Evolutionary conservation across 2,888 invertebrate genomes (phyloP), one percentile per base, ranked within the genome.

Genomic region (Oasisia sp.): DNA sequence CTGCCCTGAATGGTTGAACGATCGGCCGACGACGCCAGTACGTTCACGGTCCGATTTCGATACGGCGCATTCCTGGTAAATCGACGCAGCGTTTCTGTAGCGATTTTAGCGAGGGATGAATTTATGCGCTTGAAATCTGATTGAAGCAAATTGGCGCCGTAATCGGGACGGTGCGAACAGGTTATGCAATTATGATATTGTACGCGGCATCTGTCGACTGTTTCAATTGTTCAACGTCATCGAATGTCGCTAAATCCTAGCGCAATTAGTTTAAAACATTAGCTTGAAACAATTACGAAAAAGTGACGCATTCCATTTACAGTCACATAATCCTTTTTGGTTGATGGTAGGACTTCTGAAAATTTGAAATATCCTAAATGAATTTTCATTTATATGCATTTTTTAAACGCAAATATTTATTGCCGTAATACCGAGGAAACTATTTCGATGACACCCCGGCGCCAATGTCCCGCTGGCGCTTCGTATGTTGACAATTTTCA

Each of bases 131-230:
- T 74, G 74, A 74, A 74, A 74, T 27, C 19, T 74, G 74, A 74
- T 74, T 74, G 74, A 74, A 74, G 74, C 74, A 74, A 74, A 74
- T 74, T 74, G 74, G 74, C 74, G 74, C 74, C 1, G 74, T 74
- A 19, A 74, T 74, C 19, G 27, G 19, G 27, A 27, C 19, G 74
- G 74, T 19, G 74, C 74, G 74, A 74, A 74, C 74, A 74, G 74
- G 74, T 74, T 74, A 74, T 74, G 74, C 74, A 74, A 74, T 74
- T 74, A 74, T 74, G 74, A 74, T 74, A 74, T 74, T 74, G 74
- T 27, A 27, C 74, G 74, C 74, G 74, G 74, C 74, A 74, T 74
- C 74, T 74, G 74, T 74, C 74, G n/a, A 74, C 19, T 74, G 27
- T 74, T 74, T 74, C 74, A 50, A 50, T 12, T 50, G 50, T 50